Base-by-base conservation (phyloP, 2,888 invertebrate genomes). In the Campoplex nolae region DNA sequence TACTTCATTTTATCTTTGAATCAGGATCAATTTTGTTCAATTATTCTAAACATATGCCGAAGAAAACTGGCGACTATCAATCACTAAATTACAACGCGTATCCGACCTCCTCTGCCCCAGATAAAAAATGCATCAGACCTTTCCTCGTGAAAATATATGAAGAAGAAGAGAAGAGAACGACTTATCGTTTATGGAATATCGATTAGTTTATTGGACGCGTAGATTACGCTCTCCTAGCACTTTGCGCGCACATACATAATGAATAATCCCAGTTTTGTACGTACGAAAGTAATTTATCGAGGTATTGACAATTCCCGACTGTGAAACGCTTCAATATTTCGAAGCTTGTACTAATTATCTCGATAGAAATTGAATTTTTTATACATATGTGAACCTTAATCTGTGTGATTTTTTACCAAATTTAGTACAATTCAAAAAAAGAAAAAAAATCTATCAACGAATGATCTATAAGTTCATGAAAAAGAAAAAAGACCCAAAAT, bases 161-260 rank as follows among this genome's bases (percentile, higher is more conserved):
- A 18, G n/a, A 42, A 62, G 62, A 16, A 51, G 35, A 77, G 38
- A 32, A 45, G 62, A 9, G 56, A 70, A 11, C 28, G n/a, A 58
- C 28, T 81, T 77, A 85, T 87, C 80, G 82, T 82, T 87, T 85
- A 87, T 87, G 82, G 80, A 84, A 87, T 80, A 87, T 85, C 87
- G 85, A 88, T 85, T 79, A 83, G 77, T 45, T 38, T 67, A 70
- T n/a, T 68, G n/a, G 18, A 35, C 62, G 71, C 73, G 79, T 78
- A 67, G 32, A 68, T 74, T 83, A 70, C 42, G 45, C 28, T 48
- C 75, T 23, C 56, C n/a, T 42, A 48, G 51, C 51, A 28, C 48
- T 70, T n/a, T 32, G 35, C 48, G 28, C 28, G 67, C 35, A 77
- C 51, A 23, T 74, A 48, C 45, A 81, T 85, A 51, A 58, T 67